Conservation (phyloP, 2,888 invertebrate genomes). For the Sarcophaga carnaria region DNA sequence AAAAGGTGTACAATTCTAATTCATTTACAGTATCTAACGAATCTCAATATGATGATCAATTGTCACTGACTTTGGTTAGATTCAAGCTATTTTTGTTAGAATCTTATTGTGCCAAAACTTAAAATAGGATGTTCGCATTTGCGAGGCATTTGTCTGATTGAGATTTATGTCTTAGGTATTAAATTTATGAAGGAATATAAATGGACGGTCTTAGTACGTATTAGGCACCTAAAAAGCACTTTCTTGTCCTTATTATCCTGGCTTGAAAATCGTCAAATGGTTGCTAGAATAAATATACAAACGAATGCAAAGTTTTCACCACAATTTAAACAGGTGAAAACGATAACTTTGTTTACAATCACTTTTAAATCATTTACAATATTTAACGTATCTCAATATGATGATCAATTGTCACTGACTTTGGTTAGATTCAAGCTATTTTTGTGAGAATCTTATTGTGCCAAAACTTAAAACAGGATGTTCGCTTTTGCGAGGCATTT, state of each 20-base stretch:
- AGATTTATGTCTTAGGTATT: background rate
- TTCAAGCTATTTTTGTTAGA: constrained; percentile 77
- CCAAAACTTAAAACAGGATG: constrained; percentile 61
- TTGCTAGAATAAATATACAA: constrained; percentile 29
- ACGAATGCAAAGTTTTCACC: constrained; percentile 57
- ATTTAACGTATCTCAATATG: constrained; percentile 70
- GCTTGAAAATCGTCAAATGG: constrained; percentile 71
- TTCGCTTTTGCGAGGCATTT: constrained; percentile 69
- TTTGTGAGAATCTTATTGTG: constrained; percentile 75
- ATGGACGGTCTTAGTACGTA: too few relatives aligned
- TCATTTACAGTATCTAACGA: background rate
- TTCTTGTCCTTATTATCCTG: constrained; percentile 55
- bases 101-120: constrained; percentile 33
- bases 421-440: constrained; percentile 78
- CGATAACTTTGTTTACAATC: constrained; percentile 66
- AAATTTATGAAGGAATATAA: background rate
- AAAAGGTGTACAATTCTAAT: background rate
- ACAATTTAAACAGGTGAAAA: constrained; percentile 15
- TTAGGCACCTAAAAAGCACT: constrained; percentile 1
- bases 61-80: constrained; percentile 75
- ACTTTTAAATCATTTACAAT: constrained; percentile 40
- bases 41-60: constrained; percentile 75
- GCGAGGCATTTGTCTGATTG: constrained; percentile 81
- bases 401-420: constrained; percentile 79
- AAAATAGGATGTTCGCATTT: constrained; percentile 78